Evolutionary conservation across 2,888 invertebrate species (phyloP), one percentile per base, ranked within the genome.

Genomic region (Hermaeophaga mercurialis): DNA sequence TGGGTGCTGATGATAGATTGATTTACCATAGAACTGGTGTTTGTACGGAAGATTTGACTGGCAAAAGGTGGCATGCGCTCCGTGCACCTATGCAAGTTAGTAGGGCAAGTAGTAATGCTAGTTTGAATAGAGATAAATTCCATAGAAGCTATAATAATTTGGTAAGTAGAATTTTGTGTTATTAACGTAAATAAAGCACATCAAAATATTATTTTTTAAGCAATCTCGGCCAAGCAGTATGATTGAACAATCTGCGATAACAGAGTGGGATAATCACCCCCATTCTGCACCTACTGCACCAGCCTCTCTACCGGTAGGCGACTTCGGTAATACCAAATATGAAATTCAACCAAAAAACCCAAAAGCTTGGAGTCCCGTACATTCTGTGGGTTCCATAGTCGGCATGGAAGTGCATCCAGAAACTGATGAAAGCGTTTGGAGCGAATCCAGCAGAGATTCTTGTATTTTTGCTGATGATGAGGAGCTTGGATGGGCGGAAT

Each of bases 401-500:
- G 91, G 90, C 1, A 89, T 89, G 70, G 91, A 92, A 77, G 91
- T 88, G n/a, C 90, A 91, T 74, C 90, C 91, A 2, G 91, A 91
- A 73, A 88, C 89, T 62, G 91, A 91, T 73, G 89, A 90, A 46
- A 86, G 89, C 70, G 86, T 90, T 7, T 91, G 90, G 80, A 84
- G 88, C 3, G 91, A 85, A 66, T 80, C 81, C 7, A 81, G 81
- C 33, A 81, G 84, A 46, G 85, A 90, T 70, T 90, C 90, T 2
- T 90, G 89, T 54, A 87, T 90, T 71, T 91, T 87, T 70, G 89
- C 88, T 62, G 89, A 89, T 77, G 91, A 91, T 70, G 91, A 91
- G 73, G 86, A 86, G 69, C 80, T 87, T 59, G 86, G 85, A 64
- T 91, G 91, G 91, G 88, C 88, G 0, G 89, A 89, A 62, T 89